These are phyloP conservation scores for Sylvia borin DNA, from an alignment of 2,797 vertebrate genomes.

Conservation along the genomic window DNA sequence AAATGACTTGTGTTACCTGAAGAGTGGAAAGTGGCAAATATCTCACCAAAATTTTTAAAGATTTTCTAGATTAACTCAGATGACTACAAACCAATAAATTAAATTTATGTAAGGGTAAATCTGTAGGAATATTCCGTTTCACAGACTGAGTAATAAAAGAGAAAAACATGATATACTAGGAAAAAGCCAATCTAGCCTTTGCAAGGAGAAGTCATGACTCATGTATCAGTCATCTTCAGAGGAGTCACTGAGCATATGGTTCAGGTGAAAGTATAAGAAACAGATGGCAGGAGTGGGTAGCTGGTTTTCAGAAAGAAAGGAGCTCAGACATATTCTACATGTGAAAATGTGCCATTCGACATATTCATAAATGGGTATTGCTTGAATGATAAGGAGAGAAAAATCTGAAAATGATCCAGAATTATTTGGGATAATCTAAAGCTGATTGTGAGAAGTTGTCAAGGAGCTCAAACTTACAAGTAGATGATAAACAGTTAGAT, in stretches of 20 bases:
- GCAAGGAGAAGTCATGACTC: background rate
- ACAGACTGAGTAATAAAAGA: background rate
- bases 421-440: background rate
- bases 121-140: background rate
- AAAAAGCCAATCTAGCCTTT: background rate
- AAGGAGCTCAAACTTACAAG: background rate
- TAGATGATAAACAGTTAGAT: background rate
- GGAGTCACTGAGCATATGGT: background rate
- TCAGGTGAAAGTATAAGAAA: conserved; percentile 23
- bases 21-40: background rate
- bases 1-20: background rate
- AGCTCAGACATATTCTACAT: background rate
- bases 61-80: background rate
- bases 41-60: background rate
- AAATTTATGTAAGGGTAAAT: background rate
- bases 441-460: background rate
- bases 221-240: background rate
- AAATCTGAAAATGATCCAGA: background rate
- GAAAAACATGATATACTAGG: background rate
- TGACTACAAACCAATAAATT: background rate
- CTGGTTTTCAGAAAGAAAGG: conserved; percentile 11
- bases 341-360: background rate
- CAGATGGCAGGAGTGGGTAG: background rate
- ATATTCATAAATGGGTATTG: background rate
- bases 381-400: background rate